These are phyloP conservation scores for Eretmochelys imbricata DNA, from an alignment of 2,113 vertebrate genomes.

Conservation along the genomic window DNA sequence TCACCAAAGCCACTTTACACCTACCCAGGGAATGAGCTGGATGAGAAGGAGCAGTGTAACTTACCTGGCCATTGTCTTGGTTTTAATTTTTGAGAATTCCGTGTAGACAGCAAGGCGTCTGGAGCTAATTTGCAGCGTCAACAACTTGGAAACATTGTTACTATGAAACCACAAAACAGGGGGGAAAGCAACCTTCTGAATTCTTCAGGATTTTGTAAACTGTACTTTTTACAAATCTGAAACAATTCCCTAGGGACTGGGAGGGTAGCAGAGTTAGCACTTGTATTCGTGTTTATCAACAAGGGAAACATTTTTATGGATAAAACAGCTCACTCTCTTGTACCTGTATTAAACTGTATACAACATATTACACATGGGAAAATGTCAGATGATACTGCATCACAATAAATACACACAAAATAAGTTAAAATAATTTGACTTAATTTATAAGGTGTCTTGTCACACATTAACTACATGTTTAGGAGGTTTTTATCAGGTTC, in stretches of 20 bases:
- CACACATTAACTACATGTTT: background rate
- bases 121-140: background rate
- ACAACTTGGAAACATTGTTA: background rate
- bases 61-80: rapidly evolving
- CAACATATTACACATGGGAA: background rate
- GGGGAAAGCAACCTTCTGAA: background rate
- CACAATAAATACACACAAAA: background rate
- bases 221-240: background rate
- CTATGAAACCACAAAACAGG: background rate
- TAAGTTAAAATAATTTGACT: background rate
- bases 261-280: background rate
- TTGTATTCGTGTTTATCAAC: background rate
- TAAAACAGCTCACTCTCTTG: background rate
- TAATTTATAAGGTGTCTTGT: background rate
- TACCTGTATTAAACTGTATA: background rate
- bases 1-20: background rate
- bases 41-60: background rate
- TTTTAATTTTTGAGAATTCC: background rate
- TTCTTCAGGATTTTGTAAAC: background rate
- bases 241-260: rapidly evolving
- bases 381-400: background rate
- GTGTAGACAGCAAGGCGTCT: background rate
- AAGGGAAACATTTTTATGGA: background rate
- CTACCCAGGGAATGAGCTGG: background rate
- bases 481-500: background rate